phyloP scores from a whole-genome alignment of 2,113 vertebrate genomes.

The Ageneiosus marmoratus region DNA sequence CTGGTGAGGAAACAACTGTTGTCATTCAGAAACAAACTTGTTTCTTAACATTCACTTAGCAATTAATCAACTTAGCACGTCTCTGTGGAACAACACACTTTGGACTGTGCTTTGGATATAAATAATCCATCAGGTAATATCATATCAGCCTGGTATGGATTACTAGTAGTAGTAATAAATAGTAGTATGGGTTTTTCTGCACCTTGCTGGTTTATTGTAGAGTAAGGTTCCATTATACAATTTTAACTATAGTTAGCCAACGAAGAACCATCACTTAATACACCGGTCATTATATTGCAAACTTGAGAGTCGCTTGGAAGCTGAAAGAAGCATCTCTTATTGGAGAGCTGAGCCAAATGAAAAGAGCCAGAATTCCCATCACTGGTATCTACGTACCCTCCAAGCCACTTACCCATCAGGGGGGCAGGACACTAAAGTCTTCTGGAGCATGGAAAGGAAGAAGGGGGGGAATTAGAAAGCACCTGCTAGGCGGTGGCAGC shows the following conservation, averaged over 20 bases:
- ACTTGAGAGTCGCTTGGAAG: background rate
- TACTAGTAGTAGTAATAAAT: background rate
- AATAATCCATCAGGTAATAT: background rate
- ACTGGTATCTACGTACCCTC: constrained; percentile 9
- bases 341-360: constrained; percentile 9
- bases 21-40: background rate
- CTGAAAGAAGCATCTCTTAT: background rate
- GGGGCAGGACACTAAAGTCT: constrained; percentile 37
- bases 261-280: background rate
- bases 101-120: background rate
- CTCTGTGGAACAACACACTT: background rate
- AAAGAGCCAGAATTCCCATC: background rate
- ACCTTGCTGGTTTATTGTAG: background rate
- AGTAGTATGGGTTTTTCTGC: background rate
- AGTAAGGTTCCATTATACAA: background rate
- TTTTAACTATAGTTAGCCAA: background rate
- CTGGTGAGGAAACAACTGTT: background rate
- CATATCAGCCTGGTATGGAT: background rate
- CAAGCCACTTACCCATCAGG: background rate
- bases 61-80: too few relatives aligned
- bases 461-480: constrained; percentile 48
- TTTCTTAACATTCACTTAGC: background rate
- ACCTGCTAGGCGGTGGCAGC: constrained; percentile 69
- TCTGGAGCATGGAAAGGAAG: constrained; percentile 32
- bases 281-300: background rate